phyloP scores from a whole-genome alignment of 2,797 vertebrate genomes.

The Enteromius paludinosus region DNA sequence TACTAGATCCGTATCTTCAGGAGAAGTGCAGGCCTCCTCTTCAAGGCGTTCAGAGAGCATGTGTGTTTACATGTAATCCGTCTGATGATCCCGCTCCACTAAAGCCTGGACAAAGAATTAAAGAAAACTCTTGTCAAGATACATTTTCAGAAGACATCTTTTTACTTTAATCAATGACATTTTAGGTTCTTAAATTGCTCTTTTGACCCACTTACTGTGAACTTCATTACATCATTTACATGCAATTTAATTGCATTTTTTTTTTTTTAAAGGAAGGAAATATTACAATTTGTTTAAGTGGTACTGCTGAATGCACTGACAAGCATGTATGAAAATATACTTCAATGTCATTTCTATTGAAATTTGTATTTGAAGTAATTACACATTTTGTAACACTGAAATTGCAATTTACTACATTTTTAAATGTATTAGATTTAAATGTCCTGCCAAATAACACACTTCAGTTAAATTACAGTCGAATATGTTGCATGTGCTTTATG shows the following conservation, averaged over 20 bases:
- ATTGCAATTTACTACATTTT: not conserved
- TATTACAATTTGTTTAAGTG: no score
- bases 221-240: not conserved
- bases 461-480: no score
- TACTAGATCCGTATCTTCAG: not conserved
- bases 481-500: not conserved
- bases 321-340: not conserved
- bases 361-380: not conserved
- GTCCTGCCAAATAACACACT: no score
- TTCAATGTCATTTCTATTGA: not conserved
- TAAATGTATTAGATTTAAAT: no score
- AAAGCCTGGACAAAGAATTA: not conserved
- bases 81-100: not conserved
- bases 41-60: constrained; percentile 3
- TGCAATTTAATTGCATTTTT: not conserved
- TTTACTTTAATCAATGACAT: not conserved
- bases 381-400: not conserved
- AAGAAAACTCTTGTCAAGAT: not conserved
- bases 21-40: not conserved
- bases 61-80: constrained; percentile 32
- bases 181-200: not conserved
- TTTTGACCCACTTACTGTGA: not conserved
- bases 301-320: not conserved
- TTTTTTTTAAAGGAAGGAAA: not conserved
- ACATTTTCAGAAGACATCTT: not conserved